A percentile compares a stretch with the other conserved stretches of the same genome.
Evolutionary conservation across 2,888 invertebrate genomes (phyloP).

Genomic region (Erebia ligea): DNA sequence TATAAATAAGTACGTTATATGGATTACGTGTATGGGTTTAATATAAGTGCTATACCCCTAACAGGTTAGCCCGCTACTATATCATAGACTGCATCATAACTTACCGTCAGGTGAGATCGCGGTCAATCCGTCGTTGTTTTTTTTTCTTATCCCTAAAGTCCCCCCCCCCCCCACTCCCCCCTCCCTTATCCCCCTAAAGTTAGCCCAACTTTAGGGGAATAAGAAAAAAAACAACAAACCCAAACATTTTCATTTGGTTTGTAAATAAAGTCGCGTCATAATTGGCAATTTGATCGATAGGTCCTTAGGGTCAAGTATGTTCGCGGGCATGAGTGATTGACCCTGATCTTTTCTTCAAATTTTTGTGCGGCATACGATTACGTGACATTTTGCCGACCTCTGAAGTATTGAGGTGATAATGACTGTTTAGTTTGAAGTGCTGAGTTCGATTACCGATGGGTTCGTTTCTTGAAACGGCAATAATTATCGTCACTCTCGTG

Average conservation of each 20-base stretch:
- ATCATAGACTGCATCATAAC: too few relatives aligned
- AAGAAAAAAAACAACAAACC: not conserved
- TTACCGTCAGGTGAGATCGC: too few relatives aligned
- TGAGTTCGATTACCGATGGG: conserved; percentile 4
- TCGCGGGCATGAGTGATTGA: conserved; percentile 28
- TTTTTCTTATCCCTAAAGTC: too few relatives aligned
- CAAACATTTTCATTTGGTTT: conserved; percentile 68
- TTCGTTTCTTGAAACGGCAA: not conserved
- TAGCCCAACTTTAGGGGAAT: too few relatives aligned
- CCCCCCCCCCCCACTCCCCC: too few relatives aligned
- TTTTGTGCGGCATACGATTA: conserved; percentile 10
- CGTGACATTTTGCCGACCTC: conserved; percentile 10
- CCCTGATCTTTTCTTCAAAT: conserved; percentile 28
- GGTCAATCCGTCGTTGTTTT: too few relatives aligned
- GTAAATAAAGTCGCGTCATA: conserved; percentile 66
- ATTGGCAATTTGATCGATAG: conserved; percentile 38
- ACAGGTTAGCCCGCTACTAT: too few relatives aligned
- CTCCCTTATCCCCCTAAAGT: too few relatives aligned
- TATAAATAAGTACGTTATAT: too few relatives aligned
- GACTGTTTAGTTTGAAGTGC: conserved; percentile 7
- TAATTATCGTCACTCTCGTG: too few relatives aligned
- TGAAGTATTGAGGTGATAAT: conserved; percentile 1
- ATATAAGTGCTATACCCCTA: too few relatives aligned
- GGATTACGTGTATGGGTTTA: too few relatives aligned
- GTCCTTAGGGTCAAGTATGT: conserved; percentile 35